Base-by-base conservation (phyloP, 2,888 invertebrate species). In the Cerastoderma edule region DNA sequence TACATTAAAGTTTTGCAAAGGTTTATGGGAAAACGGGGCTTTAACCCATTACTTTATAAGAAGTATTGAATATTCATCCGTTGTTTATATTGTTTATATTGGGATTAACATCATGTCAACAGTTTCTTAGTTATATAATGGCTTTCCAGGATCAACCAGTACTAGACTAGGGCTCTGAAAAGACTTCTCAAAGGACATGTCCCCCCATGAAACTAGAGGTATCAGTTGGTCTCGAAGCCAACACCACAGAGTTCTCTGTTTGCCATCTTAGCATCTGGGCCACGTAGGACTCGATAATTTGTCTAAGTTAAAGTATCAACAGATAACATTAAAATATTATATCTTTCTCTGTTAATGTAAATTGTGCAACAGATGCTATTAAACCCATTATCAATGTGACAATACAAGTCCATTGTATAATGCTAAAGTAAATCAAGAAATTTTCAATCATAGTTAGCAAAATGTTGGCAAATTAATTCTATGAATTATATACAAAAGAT, bases 31-130 rank as follows among this genome's bases (percentile, higher is more conserved):
- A n/a, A n/a, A n/a, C n/a, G n/a, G n/a, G n/a, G n/a, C n/a, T n/a
- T n/a, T n/a, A n/a, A n/a, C n/a, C n/a, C n/a, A n/a, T n/a, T n/a
- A 32, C 33, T 57, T 54, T 30, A 54, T 54, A 54, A 13, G 28
- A 70, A 72, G 53, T 56, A 53, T 48, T 30, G 54, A 60, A 70
- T 77, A 70, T 70, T 39, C 35, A 60, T 60, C 60, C 35, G 39
- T 60, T 39, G 60, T 39, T 39, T 60, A n/a, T 16, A 60, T 39
- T 19, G 22, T 2, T 60, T 39, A 32, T 22, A 57, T 57, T 57
- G n/a, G 32, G 33, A n/a, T 32, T 32, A 30, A 57, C 28, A 53
- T 19, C 10, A 53, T 24, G 53, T 8, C 53, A 53, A 46, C 46
- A 46, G 46, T 19, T n/a, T 2, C 22, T 46, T 19, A n/a, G n/a